Evolutionary conservation across 2,888 invertebrate genomes (phyloP), one percentile per base, ranked within the genome.

Genomic region (Auanema freiburgensis): DNA sequence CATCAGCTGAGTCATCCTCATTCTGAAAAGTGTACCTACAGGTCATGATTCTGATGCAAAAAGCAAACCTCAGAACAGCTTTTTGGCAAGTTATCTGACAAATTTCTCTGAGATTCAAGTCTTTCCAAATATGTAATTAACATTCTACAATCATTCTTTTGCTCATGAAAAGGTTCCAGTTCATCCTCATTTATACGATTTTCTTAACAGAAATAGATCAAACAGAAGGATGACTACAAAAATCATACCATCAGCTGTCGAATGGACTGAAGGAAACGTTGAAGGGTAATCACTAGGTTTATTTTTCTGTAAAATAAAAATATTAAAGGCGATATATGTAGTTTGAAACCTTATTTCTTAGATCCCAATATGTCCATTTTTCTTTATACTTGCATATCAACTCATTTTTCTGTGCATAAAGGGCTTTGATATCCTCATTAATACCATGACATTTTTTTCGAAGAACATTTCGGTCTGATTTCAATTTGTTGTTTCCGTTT

Each of bases 151-250:
- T 71, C 71, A 24, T 71, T 55, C 53, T 79, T 79, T 57, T 77
- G 73, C 53, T 79, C 78, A 55, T 64, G 73, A 56, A 77, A 79
- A 24, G 78, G 79, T 59, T 79, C 79, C 16, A 79, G 62, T 52
- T 74, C 74, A 23, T 79, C 76, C 4, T 65, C 71, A 11, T 73
- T 71, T 18, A 70, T 50, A 6, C 59, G 58, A 11, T 58, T 59
- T 57, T 63, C 69, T 69, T 55, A 21, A 69, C n/a, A 50, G 12
- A 50, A 50, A 50, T 16, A 50, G 24, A 50, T 23, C 24, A 16
- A 50, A 50, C 2, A 12, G 16, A n/a, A n/a, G 12, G 16, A 24
- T 16, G 23, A 16, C 1, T 23, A 24, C n/a, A 8, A 24, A 12
- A 10, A 24, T 16, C 11, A 23, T 24, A 24, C 11, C 10, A 12